phyloP scores from a whole-genome alignment of 2,113 vertebrate species.

The Catagonus wagneri region DNA sequence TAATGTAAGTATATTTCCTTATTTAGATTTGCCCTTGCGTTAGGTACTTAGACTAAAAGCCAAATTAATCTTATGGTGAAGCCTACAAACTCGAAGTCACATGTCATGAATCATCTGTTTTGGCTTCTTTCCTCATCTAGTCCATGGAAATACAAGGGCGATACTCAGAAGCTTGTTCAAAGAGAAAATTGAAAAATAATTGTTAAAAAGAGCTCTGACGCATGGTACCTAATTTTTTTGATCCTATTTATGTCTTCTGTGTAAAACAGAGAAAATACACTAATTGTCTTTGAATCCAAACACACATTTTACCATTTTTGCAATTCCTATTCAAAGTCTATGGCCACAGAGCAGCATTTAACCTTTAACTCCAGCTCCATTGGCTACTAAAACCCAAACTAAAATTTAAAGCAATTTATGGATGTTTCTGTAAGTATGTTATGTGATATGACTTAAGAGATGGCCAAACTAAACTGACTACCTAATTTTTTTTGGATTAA shows the following conservation, averaged over 20 bases:
- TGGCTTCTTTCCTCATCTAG: conserved; percentile 5
- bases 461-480: not conserved
- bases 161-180: not conserved
- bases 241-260: not conserved
- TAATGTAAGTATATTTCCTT: conserved; percentile 26
- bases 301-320: not conserved
- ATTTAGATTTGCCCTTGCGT: not conserved
- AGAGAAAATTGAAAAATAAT: conserved; percentile 11
- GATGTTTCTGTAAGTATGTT: not conserved
- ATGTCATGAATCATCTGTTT: conserved; percentile 35
- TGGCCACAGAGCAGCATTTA: not conserved
- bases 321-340: not conserved
- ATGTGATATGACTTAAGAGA: not conserved
- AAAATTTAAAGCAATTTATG: not conserved
- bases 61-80: conserved; percentile 31
- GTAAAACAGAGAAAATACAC: not conserved
- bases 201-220: conserved; percentile 2
- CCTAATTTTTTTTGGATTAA: not conserved
- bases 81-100: conserved; percentile 12
- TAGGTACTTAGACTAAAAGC: conserved; percentile 27
- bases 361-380: not conserved
- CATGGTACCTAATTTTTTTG: not conserved
- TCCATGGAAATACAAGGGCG: not conserved
- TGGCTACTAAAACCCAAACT: not conserved
- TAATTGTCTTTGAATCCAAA: not conserved